Conservation (phyloP, 2,797 vertebrate genomes). For the Astyanax mexicanus region DNA sequence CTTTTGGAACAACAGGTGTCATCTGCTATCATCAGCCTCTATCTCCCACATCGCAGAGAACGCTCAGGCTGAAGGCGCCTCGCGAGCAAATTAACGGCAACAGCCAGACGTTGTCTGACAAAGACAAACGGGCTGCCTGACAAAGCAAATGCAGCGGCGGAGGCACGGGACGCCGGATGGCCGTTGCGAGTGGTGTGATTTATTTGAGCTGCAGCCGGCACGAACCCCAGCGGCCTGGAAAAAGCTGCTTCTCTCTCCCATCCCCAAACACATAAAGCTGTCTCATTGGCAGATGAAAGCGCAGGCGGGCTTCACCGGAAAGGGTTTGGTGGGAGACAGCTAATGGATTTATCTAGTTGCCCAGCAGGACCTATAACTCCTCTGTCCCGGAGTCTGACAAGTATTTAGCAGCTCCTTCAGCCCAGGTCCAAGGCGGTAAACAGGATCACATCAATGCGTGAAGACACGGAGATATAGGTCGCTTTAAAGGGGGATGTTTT, state of each 20-base stretch:
- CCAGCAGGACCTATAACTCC: constrained; percentile 60
- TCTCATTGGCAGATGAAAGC: constrained; percentile 72
- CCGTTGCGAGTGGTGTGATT: constrained; percentile 61
- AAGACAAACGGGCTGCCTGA: constrained; percentile 41
- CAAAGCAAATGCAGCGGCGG: constrained; percentile 26
- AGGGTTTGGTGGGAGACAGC: constrained; percentile 59
- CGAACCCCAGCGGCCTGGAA: constrained; percentile 67
- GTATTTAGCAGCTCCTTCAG: constrained; percentile 62
- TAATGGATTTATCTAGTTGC: constrained; percentile 70
- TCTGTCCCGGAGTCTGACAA: constrained; percentile 64
- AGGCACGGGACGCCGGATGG: constrained; percentile 36
- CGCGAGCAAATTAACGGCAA: constrained; percentile 43
- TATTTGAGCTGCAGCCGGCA: constrained; percentile 73
- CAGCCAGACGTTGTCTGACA: constrained; percentile 36
- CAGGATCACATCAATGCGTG: constrained; percentile 36
- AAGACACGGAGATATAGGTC: constrained; percentile 19
- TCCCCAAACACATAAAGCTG: constrained; percentile 71
- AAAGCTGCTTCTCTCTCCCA: constrained; percentile 61
- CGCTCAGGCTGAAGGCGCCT: constrained; percentile 6
- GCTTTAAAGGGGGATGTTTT: constrained; percentile 41
- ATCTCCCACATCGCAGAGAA: constrained; percentile 20
- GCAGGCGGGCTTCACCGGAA: constrained; percentile 51
- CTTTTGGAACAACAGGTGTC: constrained; percentile 45
- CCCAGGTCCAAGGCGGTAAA: constrained; percentile 26
- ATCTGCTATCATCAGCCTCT: constrained; percentile 23